phyloP scores from a whole-genome alignment of 2,797 vertebrate genomes.

The Crenuchus spilurus region DNA sequence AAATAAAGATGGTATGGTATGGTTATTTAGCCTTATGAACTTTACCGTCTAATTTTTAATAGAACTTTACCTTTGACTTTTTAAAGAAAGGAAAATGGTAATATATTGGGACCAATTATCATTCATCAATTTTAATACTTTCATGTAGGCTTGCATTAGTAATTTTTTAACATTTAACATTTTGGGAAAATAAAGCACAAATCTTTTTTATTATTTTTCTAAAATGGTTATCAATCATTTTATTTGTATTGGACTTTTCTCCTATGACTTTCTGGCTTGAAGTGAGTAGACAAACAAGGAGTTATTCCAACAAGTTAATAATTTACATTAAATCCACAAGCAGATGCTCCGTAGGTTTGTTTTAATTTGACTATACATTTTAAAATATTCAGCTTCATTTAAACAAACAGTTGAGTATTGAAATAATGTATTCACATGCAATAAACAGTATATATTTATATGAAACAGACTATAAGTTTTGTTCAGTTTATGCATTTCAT shows the following conservation, averaged over 20 bases:
- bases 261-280: not conserved
- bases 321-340: conserved; percentile 28
- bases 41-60: no score
- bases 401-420: not conserved
- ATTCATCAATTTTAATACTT: no score
- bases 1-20: no score
- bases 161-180: no score
- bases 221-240: not conserved
- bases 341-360: not conserved
- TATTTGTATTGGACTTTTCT: conserved; percentile 5
- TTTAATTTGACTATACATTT: not conserved
- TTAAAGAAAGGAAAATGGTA: no score
- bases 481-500: not conserved
- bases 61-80: no score
- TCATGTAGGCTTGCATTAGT: no score
- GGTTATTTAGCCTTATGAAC: no score
- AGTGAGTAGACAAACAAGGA: not conserved
- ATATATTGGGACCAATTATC: no score
- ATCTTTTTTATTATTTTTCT: no score
- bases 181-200: no score
- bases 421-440: not conserved
- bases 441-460: not conserved
- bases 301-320: conserved; percentile 40
- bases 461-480: no score
- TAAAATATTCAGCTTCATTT: not conserved